A percentile compares a stretch with the other conserved stretches of the same genome.
Evolutionary conservation across 2,113 vertebrate genomes (phyloP).

Genomic region (Corythornis vintsioides): DNA sequence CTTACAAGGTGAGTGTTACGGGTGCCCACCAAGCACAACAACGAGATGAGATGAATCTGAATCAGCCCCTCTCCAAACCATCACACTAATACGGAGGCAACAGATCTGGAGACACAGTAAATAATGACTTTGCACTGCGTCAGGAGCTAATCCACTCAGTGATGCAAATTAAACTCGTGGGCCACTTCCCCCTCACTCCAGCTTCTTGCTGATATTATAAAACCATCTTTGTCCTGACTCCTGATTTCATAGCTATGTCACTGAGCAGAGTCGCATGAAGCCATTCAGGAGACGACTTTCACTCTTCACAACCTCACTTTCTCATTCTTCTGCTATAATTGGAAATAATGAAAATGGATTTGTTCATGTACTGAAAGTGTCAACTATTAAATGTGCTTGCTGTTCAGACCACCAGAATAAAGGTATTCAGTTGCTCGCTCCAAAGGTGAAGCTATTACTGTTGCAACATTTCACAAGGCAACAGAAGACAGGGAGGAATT

Average conservation of each 20-base stretch:
- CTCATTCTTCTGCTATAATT: slow-evolving; percentile 52
- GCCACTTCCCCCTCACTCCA: slow-evolving; percentile 62
- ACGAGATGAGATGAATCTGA: neutral
- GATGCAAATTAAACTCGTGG: slow-evolving; percentile 53
- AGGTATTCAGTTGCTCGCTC: neutral
- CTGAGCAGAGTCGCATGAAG: neutral
- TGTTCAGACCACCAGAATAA: neutral
- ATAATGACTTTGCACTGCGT: slow-evolving; percentile 61
- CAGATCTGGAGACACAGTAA: slow-evolving; percentile 17
- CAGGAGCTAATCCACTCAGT: slow-evolving; percentile 63
- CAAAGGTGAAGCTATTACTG: slow-evolving; percentile 25
- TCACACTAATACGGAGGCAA: neutral
- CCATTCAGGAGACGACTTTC: neutral
- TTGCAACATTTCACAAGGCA: neutral
- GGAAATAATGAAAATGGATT: slow-evolving; percentile 53
- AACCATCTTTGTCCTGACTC: neutral
- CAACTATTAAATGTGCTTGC: neutral
- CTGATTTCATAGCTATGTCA: slow-evolving; percentile 33
- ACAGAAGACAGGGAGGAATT: neutral
- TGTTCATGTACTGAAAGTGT: neutral
- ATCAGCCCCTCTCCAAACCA: slow-evolving; percentile 7
- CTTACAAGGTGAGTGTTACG: neutral
- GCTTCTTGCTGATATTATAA: neutral
- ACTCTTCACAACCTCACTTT: slow-evolving; percentile 21
- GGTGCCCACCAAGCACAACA: neutral